phyloP scores from a whole-genome alignment of 2,113 vertebrate species.

The Callipepla californica region DNA sequence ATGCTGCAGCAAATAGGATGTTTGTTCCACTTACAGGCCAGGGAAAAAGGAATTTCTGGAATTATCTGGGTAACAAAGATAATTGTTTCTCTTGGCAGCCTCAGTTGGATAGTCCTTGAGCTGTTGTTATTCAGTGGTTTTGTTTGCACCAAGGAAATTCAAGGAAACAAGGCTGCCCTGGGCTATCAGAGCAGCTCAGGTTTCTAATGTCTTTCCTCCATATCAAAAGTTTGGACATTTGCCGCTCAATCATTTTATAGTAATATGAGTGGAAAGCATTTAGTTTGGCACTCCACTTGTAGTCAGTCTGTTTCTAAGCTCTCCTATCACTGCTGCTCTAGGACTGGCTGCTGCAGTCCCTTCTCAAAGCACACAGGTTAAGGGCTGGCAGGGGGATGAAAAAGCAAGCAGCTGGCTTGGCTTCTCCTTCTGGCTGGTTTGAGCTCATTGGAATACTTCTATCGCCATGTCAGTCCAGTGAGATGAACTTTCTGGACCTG shows the following conservation, averaged over 20 bases:
- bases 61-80: conserved; percentile 5
- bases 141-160: conserved; percentile 48
- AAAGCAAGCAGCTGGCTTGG: neutral
- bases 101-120: neutral
- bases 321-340: neutral
- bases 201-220: neutral
- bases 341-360: neutral
- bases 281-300: neutral
- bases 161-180: conserved; percentile 40
- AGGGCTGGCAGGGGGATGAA: neutral
- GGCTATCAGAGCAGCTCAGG: conserved; percentile 22
- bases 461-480: neutral
- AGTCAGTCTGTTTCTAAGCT: conserved; percentile 8
- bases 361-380: neutral
- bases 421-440: neutral
- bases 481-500: neutral
- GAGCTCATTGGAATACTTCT: neutral
- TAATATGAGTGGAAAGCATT: neutral
- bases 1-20: conserved; percentile 13
- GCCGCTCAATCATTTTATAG: neutral
- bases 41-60: conserved; percentile 47
- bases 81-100: conserved; percentile 50
- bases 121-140: conserved; percentile 14
- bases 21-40: conserved; percentile 1
- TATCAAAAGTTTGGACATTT: conserved; percentile 37